Percentiles rank a stretch among this genome's conserved stretches.
These are phyloP conservation scores for Drosophila kambysellisi DNA, from an alignment of 2,888 invertebrate species.

Conservation along the genomic window DNA sequence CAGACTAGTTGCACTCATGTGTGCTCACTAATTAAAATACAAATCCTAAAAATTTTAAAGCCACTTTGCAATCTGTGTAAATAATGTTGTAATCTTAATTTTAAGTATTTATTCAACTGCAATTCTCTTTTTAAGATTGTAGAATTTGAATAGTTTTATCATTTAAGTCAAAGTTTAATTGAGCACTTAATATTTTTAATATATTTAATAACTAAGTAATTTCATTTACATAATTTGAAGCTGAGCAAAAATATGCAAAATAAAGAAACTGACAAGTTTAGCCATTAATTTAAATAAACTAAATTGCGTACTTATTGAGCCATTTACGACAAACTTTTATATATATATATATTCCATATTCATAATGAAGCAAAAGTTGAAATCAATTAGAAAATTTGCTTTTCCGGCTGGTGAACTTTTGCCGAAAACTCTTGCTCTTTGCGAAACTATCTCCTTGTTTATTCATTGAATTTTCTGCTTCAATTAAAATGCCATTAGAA, in stretches of 20 bases:
- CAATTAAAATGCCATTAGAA: slow-evolving; percentile 76
- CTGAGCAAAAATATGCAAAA: background rate
- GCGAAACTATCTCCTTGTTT: slow-evolving; percentile 66
- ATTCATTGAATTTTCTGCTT: slow-evolving; percentile 75
- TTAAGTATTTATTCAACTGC: background rate
- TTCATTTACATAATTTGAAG: background rate
- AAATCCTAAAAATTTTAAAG: background rate
- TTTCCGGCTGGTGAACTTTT: slow-evolving; percentile 36
- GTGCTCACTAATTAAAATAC: slow-evolving; percentile 7
- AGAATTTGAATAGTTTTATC: background rate
- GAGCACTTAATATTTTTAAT: background rate
- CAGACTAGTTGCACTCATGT: slow-evolving; percentile 1
- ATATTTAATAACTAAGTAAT: background rate
- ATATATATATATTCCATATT: slow-evolving; percentile 22
- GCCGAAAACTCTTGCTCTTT: slow-evolving; percentile 33
- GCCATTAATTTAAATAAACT: background rate
- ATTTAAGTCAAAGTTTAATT: background rate
- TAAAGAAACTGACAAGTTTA: background rate
- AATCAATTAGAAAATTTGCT: slow-evolving; percentile 65
- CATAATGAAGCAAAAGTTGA: slow-evolving; percentile 45
- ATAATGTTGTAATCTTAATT: background rate
- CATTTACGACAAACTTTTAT: slow-evolving; percentile 30
- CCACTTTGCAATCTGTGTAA: background rate
- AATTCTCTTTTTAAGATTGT: background rate
- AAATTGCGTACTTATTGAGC: slow-evolving; percentile 9